Percentiles rank a stretch among this genome's conserved stretches.
phyloP scores from a whole-genome alignment of 2,888 invertebrate genomes.

The Xestia rhomboidea region DNA sequence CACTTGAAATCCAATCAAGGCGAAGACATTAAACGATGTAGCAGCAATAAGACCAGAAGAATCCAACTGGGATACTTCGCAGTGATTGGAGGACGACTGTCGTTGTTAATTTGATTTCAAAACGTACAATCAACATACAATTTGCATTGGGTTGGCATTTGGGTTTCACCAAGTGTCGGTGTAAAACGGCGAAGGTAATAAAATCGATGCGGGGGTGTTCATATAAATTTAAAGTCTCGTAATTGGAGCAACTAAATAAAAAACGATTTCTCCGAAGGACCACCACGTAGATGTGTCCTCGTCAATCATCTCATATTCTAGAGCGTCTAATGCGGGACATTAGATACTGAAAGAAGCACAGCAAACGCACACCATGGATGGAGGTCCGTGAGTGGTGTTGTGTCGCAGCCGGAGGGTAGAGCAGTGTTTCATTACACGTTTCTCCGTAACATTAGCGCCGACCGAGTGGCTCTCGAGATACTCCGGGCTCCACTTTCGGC shows the following conservation, averaged over 20 bases:
- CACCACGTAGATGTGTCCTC: constrained; percentile 80
- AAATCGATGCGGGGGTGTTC: constrained; percentile 79
- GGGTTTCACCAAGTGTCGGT: constrained; percentile 60
- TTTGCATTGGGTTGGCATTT: constrained; percentile 47
- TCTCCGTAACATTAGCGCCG: constrained; percentile 83
- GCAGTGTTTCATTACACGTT: constrained; percentile 84
- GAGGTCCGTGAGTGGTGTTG: constrained; percentile 60
- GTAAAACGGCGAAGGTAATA: constrained; percentile 72
- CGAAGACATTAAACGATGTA: constrained; percentile 13
- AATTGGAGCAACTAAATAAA: constrained; percentile 77
- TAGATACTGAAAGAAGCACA: constrained; percentile 78
- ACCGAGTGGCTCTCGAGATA: constrained; percentile 78
- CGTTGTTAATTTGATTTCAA: constrained; percentile 44
- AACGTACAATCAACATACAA: constrained; percentile 47
- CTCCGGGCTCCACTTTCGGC: constrained; percentile 86
- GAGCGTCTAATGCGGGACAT: constrained; percentile 69
- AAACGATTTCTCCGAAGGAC: constrained; percentile 74
- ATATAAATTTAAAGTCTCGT: constrained; percentile 71
- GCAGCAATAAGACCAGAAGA: constrained; percentile 29
- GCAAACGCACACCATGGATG: constrained; percentile 68
- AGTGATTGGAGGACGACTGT: constrained; percentile 26
- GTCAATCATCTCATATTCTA: constrained; percentile 61
- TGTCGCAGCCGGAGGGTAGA: constrained; percentile 68
- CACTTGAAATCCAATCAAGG: constrained; percentile 28
- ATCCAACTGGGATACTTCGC: constrained; percentile 16